phyloP scores from a whole-genome alignment of 2,888 invertebrate genomes.

The Itoplectis maculator region DNA sequence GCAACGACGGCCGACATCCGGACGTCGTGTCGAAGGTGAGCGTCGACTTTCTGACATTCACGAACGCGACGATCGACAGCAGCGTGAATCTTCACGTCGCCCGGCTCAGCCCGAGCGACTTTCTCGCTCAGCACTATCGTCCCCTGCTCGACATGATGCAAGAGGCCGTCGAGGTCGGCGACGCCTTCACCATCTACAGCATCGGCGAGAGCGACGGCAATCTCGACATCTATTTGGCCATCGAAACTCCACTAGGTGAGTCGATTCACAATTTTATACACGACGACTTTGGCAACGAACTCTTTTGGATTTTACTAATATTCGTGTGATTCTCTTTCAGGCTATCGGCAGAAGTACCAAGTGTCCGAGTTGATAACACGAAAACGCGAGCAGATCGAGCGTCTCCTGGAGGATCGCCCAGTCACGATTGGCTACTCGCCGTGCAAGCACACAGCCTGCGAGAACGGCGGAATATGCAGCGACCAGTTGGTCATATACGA shows the following conservation, averaged over 20 bases:
- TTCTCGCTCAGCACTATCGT: conserved; percentile 91
- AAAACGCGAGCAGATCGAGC: conserved; percentile 88
- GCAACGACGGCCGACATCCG: conserved; percentile 95
- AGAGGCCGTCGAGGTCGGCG: conserved; percentile 88
- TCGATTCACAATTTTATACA: neutral
- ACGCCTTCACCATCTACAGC: conserved; percentile 90
- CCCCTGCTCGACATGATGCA: conserved; percentile 90
- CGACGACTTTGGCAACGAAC: no score
- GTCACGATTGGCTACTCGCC: conserved; percentile 92
- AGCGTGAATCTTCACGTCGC: conserved; percentile 91
- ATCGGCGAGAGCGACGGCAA: conserved; percentile 89
- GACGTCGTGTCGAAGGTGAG: conserved; percentile 95
- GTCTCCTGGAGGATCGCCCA: conserved; percentile 87
- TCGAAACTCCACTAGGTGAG: conserved; percentile 85
- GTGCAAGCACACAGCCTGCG: conserved; percentile 90
- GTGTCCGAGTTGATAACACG: conserved; percentile 88
- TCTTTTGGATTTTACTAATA: neutral
- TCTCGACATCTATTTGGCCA: conserved; percentile 90
- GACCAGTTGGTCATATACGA: conserved; percentile 90
- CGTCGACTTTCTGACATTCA: conserved; percentile 92
- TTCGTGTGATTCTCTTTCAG: conserved; percentile 68
- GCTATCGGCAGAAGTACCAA: conserved; percentile 88
- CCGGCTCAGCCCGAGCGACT: conserved; percentile 90
- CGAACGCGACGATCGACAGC: conserved; percentile 93
- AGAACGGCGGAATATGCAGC: conserved; percentile 92